These are phyloP conservation scores for Colinus virginianus DNA, from an alignment of 2,113 vertebrate genomes.

Conservation along the genomic window DNA sequence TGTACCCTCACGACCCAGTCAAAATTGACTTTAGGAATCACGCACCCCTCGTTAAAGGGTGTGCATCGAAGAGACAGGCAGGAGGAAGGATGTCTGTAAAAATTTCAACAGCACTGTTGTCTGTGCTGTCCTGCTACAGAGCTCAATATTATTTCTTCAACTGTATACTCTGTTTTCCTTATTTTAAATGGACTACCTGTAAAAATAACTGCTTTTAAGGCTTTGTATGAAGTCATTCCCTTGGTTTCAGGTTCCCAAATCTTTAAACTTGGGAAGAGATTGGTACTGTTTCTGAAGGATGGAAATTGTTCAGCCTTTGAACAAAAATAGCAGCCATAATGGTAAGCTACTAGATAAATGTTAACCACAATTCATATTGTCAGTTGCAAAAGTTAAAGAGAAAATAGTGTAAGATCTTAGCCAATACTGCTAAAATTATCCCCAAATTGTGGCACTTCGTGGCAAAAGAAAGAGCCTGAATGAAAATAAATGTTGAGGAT, in stretches of 20 bases:
- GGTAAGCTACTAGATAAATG: background rate
- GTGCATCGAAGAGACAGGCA: background rate
- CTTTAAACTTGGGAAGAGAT: background rate
- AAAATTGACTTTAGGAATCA: background rate
- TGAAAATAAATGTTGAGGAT: background rate
- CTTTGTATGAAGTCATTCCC: background rate
- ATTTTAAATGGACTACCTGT: background rate
- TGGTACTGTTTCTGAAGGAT: background rate
- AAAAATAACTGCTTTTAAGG: background rate
- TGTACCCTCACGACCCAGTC: background rate
- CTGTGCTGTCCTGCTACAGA: background rate
- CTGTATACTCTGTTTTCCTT: background rate
- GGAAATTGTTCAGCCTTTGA: background rate
- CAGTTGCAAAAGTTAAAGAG: background rate
- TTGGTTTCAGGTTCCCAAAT: background rate
- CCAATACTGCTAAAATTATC: background rate
- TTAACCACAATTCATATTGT: background rate
- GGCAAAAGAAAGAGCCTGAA: background rate
- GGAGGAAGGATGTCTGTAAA: background rate
- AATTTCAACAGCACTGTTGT: background rate
- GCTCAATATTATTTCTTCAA: background rate
- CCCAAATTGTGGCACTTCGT: background rate
- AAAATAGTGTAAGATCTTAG: background rate
- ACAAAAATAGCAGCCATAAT: background rate
- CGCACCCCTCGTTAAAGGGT: background rate